Base-by-base conservation (phyloP, 2,888 invertebrate genomes). In the Luperina testacea region DNA sequence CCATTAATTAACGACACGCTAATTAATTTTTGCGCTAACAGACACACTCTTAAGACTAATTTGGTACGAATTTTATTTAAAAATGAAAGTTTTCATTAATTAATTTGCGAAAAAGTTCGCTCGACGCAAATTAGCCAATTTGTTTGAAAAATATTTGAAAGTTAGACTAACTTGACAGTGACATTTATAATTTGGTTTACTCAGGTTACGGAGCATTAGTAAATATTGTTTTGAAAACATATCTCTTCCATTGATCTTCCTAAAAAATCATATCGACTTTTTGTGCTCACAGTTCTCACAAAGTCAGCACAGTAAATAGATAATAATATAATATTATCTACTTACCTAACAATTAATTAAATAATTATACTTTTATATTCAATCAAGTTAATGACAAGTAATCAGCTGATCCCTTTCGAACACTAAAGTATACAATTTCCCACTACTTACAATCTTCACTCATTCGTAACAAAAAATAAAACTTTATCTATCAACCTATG, bases 21-120 rank as follows among this genome's bases (percentile, higher is more conserved):
- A 81, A 79, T 87, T 88, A 87, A 77, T 71, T 87, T 77, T 78
- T 69, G 51, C 69, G n/a, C 51, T 84, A 73, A 87, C 45, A 80
- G 68, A 73, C 48, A 76, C 72, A 67, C 64, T 70, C 81, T 27
- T 77, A 73, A 75, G 53, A 53, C 71, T 88, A 86, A 87, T 87
- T 88, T 78, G 63, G 42, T 51, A 75, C 17, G 57, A 72, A 65
- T 65, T 69, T 57, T 78, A 71, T 71, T 42, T 24, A 65, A 74
- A 77, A 88, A 87, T 48, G 80, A 75, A 74, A 78, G 77, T 78
- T 68, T 77, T 74, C 57, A 75, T 74, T 81, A 38, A 73, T 81
- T 82, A 72, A 69, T 80, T 73, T 24, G 75, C 80, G 42, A 86
- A 86, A 81, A 86, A 83, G 59, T 80, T 83, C 11, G 45, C 63